Evolutionary conservation across 2,797 vertebrate genomes (phyloP).

Genomic region (Peromyscus melanophrys): DNA sequence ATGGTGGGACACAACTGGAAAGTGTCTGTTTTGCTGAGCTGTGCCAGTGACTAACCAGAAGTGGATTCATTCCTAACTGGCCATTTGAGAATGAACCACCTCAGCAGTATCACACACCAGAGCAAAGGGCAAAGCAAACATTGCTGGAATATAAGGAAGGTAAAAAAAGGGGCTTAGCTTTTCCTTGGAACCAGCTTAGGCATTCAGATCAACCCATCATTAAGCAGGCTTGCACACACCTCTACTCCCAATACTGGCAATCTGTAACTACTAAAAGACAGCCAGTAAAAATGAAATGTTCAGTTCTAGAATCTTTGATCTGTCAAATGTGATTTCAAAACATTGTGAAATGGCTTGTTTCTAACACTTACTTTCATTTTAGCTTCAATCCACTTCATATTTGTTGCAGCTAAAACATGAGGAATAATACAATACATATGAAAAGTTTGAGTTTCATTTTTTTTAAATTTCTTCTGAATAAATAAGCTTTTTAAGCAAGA

Average conservation of each 20-base stretch:
- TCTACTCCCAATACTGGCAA: neutral
- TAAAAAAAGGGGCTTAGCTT: neutral
- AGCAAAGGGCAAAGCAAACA: slow-evolving; percentile 35
- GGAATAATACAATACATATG: slow-evolving; percentile 75
- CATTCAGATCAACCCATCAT: neutral
- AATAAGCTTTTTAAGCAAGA: slow-evolving; percentile 71
- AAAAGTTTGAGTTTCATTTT: slow-evolving; percentile 75
- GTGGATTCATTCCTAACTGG: neutral
- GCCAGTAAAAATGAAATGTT: slow-evolving; percentile 54
- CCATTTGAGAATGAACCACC: neutral
- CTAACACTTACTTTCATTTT: slow-evolving; percentile 97
- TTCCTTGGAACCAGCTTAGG: neutral
- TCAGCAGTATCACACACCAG: neutral
- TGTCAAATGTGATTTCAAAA: slow-evolving; percentile 65
- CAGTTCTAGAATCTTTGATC: slow-evolving; percentile 41
- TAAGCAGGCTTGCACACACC: slow-evolving; percentile 25
- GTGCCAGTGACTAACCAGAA: slow-evolving; percentile 55
- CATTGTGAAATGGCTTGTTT: slow-evolving; percentile 68
- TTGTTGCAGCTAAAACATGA: slow-evolving; percentile 95
- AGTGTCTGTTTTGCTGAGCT: slow-evolving; percentile 37
- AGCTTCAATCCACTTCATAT: slow-evolving; percentile 99
- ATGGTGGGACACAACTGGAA: neutral
- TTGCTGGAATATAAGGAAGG: neutral
- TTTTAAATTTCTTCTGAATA: slow-evolving; percentile 50
- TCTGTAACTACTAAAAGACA: slow-evolving; percentile 17